Evolutionary conservation across 2,113 vertebrate species (phyloP).

Genomic region (Speoplatyrhinus poulsoni): DNA sequence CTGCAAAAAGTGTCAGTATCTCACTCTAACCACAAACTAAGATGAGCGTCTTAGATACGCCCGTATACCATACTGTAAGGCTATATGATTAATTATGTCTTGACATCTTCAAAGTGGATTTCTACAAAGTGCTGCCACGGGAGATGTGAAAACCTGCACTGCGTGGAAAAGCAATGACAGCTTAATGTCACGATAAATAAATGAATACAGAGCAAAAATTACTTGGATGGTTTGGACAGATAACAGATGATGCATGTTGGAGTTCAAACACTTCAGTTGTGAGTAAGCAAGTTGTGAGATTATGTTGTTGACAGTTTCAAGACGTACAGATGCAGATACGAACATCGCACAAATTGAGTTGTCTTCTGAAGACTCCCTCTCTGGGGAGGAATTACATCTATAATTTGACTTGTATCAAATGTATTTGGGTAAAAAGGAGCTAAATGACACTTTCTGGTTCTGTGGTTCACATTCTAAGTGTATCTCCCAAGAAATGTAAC

Average conservation of each 20-base stretch:
- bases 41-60: constrained; percentile 9
- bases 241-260: constrained; percentile 10
- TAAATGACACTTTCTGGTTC: no score
- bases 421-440: not conserved
- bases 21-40: not conserved
- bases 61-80: constrained; percentile 1
- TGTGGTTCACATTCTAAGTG: no score
- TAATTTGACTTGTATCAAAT: not conserved
- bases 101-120: constrained; percentile 31
- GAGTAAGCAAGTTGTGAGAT: not conserved
- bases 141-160: constrained; percentile 38
- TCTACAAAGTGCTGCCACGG: constrained; percentile 21
- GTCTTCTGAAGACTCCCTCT: not conserved
- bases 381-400: not conserved
- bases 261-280: constrained; percentile 6
- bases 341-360: not conserved
- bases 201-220: constrained; percentile 14
- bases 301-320: not conserved
- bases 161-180: constrained; percentile 13
- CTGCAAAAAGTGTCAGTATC: not conserved
- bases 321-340: not conserved
- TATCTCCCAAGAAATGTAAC: no score
- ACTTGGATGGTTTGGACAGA: constrained; percentile 24
- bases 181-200: constrained; percentile 16
- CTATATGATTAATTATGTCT: constrained; percentile 18